phyloP scores from a whole-genome alignment of 1,140 invertebrate genomes.

The Aricia agestis region DNA sequence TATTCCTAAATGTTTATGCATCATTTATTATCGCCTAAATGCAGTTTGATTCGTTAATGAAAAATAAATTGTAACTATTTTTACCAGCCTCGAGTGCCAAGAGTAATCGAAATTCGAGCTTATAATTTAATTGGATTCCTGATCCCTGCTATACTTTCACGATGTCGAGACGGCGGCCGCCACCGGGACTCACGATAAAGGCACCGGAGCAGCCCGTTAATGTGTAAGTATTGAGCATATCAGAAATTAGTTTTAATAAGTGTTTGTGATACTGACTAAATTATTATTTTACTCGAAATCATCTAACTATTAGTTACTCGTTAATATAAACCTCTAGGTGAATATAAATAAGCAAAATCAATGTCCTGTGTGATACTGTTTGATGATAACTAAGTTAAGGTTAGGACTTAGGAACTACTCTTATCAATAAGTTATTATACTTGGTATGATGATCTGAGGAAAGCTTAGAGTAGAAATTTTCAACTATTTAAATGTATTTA shows the following conservation, averaged over 20 bases:
- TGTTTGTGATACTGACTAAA: too few relatives aligned
- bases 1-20: neutral
- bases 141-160: constrained; percentile 19
- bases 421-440: too few relatives aligned
- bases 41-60: neutral
- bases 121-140: neutral
- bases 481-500: neutral
- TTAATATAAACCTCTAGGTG: neutral
- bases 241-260: too few relatives aligned
- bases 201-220: constrained; percentile 47
- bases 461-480: neutral
- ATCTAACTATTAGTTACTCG: too few relatives aligned
- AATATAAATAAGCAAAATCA: neutral
- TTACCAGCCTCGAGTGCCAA: constrained; percentile 23
- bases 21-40: neutral
- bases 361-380: neutral
- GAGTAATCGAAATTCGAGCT: constrained; percentile 19
- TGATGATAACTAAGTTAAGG: neutral
- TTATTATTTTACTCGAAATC: too few relatives aligned
- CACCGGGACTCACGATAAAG: constrained; percentile 50
- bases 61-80: constrained; percentile 26
- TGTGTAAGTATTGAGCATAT: constrained; percentile 46
- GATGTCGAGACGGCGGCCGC: constrained; percentile 56
- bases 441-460: neutral
- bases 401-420: neutral